A percentile compares a stretch with the other conserved stretches of the same genome.
Conservation (phyloP, 1,140 invertebrate genomes). For the Mesaphorura yosii region DNA sequence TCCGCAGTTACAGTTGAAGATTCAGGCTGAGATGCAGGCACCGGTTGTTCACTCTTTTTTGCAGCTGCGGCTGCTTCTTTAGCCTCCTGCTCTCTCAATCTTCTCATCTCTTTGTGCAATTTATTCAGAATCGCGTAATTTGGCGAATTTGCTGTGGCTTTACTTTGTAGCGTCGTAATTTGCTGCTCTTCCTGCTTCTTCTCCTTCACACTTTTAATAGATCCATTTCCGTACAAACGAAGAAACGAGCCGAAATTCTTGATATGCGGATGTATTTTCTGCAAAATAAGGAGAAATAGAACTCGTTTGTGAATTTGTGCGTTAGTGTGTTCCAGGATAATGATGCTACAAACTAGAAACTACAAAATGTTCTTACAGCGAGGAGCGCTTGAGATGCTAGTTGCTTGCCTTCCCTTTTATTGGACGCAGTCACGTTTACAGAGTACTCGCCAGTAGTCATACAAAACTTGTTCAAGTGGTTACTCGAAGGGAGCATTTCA, state of each 20-base stretch:
- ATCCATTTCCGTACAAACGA: constrained; percentile 81
- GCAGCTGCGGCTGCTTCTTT: background rate
- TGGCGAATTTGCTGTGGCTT: constrained; percentile 78
- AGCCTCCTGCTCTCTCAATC: constrained; percentile 44
- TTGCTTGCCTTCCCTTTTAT: constrained; percentile 96
- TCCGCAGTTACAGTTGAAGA: no score
- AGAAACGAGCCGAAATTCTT: constrained; percentile 88
- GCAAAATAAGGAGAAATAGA: constrained; percentile 18
- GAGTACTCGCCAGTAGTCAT: constrained; percentile 89
- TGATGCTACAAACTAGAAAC: background rate
- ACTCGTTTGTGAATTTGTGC: background rate
- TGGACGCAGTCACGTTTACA: constrained; percentile 49
- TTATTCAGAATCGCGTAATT: constrained; percentile 89
- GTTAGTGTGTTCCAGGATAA: background rate
- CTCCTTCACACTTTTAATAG: constrained; percentile 83
- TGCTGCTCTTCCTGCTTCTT: constrained; percentile 90
- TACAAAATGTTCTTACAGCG: no score
- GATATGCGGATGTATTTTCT: constrained; percentile 80
- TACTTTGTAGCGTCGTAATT: constrained; percentile 80
- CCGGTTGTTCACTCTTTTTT: no score
- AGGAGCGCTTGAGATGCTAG: constrained; percentile 88
- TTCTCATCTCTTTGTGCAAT: constrained; percentile 74
- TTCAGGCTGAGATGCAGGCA: no score
- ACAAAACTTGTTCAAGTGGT: constrained; percentile 85
- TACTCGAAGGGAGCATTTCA: constrained; percentile 74